phyloP scores from a whole-genome alignment of 2,888 invertebrate species.

The Drosophila barbarae region DNA sequence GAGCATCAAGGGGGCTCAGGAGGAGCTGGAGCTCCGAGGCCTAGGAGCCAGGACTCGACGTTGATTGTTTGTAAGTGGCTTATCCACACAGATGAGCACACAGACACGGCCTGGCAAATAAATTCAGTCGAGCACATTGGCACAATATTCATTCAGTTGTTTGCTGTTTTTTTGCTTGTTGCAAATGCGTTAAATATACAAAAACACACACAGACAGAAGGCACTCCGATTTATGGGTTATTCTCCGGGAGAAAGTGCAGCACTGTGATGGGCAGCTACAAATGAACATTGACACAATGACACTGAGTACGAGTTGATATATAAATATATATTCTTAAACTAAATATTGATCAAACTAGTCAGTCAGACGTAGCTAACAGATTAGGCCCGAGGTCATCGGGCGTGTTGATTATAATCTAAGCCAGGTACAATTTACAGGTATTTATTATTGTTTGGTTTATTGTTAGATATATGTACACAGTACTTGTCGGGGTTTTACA shows the following conservation, averaged over 20 bases:
- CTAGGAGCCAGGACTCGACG: constrained; percentile 55
- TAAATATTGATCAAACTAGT: constrained; percentile 40
- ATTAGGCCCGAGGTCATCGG: constrained; percentile 28
- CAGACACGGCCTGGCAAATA: constrained; percentile 29
- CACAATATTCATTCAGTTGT: constrained; percentile 68
- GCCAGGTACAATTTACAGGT: constrained; percentile 25
- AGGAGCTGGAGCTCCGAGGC: constrained; percentile 15
- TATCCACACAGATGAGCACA: constrained; percentile 61
- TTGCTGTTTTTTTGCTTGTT: constrained; percentile 18
- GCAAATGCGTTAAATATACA: constrained; percentile 53
- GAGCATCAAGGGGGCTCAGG: not conserved
- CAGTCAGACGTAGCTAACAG: constrained; percentile 21
- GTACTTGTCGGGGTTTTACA: constrained; percentile 17
- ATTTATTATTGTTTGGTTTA: not conserved
- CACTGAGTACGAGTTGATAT: constrained; percentile 18
- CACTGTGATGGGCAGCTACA: constrained; percentile 24
- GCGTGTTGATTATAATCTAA: constrained; percentile 10
- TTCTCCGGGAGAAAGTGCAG: constrained; percentile 33
- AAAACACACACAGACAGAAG: constrained; percentile 10
- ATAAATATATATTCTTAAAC: constrained; percentile 23
- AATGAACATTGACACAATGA: constrained; percentile 29
- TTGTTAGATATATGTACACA: constrained; percentile 20
- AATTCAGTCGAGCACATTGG: constrained; percentile 58
- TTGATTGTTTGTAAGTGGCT: constrained; percentile 74
- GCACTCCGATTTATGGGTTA: constrained; percentile 5